phyloP scores from a whole-genome alignment of 2,888 invertebrate species.

The Pachycephus smyrnensis region DNA sequence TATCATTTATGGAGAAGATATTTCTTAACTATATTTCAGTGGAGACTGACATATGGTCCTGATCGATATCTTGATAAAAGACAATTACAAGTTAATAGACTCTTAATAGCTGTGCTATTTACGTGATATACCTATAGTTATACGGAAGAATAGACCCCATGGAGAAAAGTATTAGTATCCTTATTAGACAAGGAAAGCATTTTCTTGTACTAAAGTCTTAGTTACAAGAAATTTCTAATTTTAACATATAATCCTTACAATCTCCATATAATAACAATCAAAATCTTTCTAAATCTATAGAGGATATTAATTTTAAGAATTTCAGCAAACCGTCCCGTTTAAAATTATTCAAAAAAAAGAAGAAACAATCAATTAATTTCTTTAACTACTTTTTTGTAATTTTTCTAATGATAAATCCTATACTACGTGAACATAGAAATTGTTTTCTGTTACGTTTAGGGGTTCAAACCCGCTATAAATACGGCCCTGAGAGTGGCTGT shows the following conservation, averaged over 20 bases:
- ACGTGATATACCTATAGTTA: neutral
- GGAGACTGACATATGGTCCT: neutral
- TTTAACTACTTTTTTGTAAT: neutral
- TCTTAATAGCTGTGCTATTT: neutral
- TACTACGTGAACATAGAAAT: neutral
- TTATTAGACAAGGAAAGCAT: neutral
- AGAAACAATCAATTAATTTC: neutral
- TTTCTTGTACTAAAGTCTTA: neutral
- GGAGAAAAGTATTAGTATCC: neutral
- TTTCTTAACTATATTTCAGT: neutral
- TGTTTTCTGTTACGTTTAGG: neutral
- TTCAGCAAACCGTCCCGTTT: neutral
- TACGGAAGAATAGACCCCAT: neutral
- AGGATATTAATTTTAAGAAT: neutral
- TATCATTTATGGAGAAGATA: neutral
- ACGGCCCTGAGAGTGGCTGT: conserved; percentile 15
- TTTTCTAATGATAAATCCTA: neutral
- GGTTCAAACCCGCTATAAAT: conserved; percentile 11
- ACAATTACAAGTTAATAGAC: neutral
- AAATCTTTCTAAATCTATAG: neutral
- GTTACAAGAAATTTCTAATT: neutral
- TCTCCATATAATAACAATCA: neutral
- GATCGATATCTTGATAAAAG: neutral
- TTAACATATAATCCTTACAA: neutral
- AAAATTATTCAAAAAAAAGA: neutral